These are phyloP conservation scores for Rhagium mordax DNA, from an alignment of 2,888 invertebrate genomes.

Conservation along the genomic window DNA sequence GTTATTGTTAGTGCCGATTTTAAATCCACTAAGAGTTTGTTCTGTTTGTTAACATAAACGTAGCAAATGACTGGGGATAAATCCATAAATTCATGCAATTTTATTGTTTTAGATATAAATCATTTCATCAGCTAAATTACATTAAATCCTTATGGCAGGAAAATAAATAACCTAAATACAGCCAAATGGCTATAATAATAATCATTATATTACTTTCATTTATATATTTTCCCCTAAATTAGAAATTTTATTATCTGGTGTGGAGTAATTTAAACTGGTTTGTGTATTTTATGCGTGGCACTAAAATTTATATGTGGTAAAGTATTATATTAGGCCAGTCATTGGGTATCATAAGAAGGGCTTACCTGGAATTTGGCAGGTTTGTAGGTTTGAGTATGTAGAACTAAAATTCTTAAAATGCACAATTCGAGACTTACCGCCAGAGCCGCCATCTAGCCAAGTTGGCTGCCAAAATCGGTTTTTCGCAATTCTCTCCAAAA, in stretches of 20 bases:
- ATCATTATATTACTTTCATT: slow-evolving; percentile 3
- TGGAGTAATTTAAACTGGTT: background rate
- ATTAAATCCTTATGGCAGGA: background rate
- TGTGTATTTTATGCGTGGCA: background rate
- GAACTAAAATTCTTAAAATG: no score
- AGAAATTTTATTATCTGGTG: background rate
- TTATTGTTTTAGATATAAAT: background rate
- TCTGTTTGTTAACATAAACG: no score
- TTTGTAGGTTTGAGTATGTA: no score
- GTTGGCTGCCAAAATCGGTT: no score
- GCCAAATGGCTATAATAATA: background rate
- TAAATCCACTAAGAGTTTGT: no score
- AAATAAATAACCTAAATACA: background rate
- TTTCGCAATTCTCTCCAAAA: no score
- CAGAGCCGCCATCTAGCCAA: no score
- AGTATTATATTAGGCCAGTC: background rate
- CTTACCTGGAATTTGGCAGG: no score
- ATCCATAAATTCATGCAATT: background rate
- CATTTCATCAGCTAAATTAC: background rate
- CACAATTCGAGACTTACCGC: no score
- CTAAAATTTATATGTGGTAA: slow-evolving; percentile 3
- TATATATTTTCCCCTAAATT: background rate
- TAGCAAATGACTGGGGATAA: no score
- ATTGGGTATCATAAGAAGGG: no score
- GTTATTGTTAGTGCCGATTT: no score